These are phyloP conservation scores for Aselliscus stoliczkanus DNA, from an alignment of 2,797 vertebrate genomes.

Conservation along the genomic window DNA sequence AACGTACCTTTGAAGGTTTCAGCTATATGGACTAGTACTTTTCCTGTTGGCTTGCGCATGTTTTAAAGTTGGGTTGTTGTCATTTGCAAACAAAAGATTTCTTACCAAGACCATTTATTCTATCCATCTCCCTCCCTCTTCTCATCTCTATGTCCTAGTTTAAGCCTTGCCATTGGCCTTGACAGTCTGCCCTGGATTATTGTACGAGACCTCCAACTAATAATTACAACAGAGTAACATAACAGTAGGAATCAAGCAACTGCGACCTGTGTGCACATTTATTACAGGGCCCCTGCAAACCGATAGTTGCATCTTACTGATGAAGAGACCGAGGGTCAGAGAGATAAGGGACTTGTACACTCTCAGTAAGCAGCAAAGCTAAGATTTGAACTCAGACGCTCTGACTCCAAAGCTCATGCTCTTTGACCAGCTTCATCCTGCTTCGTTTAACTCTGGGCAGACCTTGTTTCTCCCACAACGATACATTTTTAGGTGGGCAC, in stretches of 20 bases:
- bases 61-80: neutral
- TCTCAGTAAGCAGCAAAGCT: neutral
- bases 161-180: neutral
- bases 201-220: neutral
- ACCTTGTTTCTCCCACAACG: neutral
- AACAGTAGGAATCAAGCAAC: neutral
- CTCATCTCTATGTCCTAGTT: neutral
- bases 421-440: neutral
- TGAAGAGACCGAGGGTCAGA: neutral
- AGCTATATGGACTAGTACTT: fast-evolving
- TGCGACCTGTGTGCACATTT: neutral
- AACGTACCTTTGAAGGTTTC: neutral
- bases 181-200: neutral
- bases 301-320: neutral
- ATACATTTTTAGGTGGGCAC: neutral
- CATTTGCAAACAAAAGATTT: neutral
- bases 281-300: neutral
- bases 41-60: neutral
- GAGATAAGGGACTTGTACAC: neutral
- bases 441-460: neutral
- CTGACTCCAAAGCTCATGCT: neutral
- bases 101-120: neutral
- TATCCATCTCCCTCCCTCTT: neutral
- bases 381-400: neutral
- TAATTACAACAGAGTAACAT: neutral